Conservation (phyloP, 2,888 invertebrate species). For the Oscheius myriophilus region DNA sequence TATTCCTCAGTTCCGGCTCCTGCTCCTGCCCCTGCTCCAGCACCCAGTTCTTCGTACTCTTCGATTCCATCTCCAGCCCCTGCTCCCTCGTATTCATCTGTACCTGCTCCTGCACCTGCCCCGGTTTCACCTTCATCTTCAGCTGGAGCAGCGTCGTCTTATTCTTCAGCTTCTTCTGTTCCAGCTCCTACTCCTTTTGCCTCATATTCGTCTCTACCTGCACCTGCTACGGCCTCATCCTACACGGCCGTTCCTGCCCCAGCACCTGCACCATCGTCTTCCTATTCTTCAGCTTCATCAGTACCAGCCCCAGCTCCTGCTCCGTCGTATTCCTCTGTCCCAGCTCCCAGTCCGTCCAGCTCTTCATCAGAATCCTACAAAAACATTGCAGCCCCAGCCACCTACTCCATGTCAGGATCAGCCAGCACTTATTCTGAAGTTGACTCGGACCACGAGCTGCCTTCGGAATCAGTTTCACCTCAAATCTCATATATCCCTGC, state of each 20-base stretch:
- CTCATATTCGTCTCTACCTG: not conserved
- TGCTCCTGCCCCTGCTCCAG: conserved; percentile 4
- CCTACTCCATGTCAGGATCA: conserved; percentile 3
- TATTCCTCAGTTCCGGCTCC: not conserved
- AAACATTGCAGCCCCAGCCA: not conserved
- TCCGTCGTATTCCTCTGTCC: conserved; percentile 13
- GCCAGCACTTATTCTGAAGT: not conserved
- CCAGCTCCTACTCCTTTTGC: not conserved
- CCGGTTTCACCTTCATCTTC: conserved; percentile 6
- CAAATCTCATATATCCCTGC: not conserved
- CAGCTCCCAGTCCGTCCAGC: not conserved
- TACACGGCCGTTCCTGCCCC: too few species aligned
- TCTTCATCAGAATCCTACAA: not conserved
- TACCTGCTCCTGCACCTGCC: not conserved
- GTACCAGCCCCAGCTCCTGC: not conserved
- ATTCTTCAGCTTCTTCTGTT: not conserved
- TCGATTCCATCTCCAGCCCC: conserved; percentile 9
- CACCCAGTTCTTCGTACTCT: not conserved
- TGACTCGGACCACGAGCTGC: not conserved
- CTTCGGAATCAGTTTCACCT: not conserved
- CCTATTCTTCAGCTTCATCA: not conserved
- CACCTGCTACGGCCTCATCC: not conserved
- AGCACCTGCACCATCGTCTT: not conserved
- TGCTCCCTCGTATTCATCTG: not conserved
- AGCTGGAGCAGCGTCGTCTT: not conserved